Percentiles rank a stretch among this genome's conserved stretches.
Conservation (phyloP, 2,888 invertebrate genomes). For the Volucella inflata region DNA sequence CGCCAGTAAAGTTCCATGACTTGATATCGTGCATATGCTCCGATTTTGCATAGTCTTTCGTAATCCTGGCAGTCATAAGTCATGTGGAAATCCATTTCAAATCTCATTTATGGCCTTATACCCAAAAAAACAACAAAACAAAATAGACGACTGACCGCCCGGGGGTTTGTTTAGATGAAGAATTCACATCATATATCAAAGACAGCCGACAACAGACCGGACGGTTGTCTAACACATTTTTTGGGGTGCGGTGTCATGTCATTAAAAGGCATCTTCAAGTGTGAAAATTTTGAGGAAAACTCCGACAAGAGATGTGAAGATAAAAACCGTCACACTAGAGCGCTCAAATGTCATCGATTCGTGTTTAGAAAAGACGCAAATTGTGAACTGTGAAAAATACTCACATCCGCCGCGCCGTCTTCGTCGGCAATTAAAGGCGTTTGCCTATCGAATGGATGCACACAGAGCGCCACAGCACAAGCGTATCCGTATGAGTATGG, state of each 20-base stretch:
- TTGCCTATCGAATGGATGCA: conserved; percentile 46
- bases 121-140: background rate
- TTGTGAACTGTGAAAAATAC: conserved; percentile 63
- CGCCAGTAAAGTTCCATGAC: conserved; percentile 32
- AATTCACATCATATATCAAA: conserved; percentile 57
- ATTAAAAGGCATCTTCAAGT: conserved; percentile 69
- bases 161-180: conserved; percentile 40
- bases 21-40: background rate
- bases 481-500: background rate
- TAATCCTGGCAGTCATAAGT: conserved; percentile 24
- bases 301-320: conserved; percentile 15
- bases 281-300: conserved; percentile 60
- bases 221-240: conserved; percentile 26
- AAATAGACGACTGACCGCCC: conserved; percentile 9
- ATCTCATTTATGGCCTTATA: conserved; percentile 16
- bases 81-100: conserved; percentile 30
- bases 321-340: conserved; percentile 56
- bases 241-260: conserved; percentile 59
- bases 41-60: conserved; percentile 19
- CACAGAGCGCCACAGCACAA: conserved; percentile 16
- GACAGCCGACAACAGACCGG: conserved; percentile 17
- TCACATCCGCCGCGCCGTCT: conserved; percentile 69
- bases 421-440: conserved; percentile 56
- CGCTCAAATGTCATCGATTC: conserved; percentile 66
- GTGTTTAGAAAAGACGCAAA: conserved; percentile 55